Evolutionary conservation across 2,797 vertebrate species (phyloP).

Genomic region (Acropternis orthonyx): DNA sequence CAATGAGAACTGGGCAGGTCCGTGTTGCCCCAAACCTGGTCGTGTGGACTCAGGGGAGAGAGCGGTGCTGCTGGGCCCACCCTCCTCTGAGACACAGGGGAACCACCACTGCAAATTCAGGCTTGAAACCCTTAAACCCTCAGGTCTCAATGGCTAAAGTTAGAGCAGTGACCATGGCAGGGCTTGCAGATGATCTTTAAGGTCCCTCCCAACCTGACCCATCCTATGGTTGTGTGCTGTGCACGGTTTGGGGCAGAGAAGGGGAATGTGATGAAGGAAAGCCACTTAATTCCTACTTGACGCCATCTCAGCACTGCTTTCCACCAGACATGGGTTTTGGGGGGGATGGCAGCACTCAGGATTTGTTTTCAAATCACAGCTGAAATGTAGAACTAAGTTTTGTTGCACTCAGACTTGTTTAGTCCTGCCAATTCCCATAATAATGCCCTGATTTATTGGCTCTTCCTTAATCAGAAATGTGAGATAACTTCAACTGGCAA

Average conservation of each 20-base stretch:
- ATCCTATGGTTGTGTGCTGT: fast-evolving
- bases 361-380: not conserved
- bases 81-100: not conserved
- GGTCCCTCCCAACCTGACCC: not conserved
- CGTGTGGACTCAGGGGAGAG: not conserved
- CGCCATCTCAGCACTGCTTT: not conserved
- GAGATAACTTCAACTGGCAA: not conserved
- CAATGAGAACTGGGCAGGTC: fast-evolving
- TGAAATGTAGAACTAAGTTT: not conserved
- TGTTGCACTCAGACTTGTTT: not conserved
- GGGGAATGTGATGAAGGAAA: not conserved
- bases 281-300: not conserved
- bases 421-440: not conserved
- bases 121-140: not conserved
- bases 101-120: fast-evolving
- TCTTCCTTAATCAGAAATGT: not conserved
- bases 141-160: not conserved
- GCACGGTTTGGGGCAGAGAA: not conserved
- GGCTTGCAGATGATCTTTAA: not conserved
- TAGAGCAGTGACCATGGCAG: not conserved
- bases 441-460: not conserved
- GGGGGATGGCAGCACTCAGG: not conserved
- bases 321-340: not conserved
- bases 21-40: fast-evolving
- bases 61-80: not conserved